Conservation (phyloP, 2,113 vertebrate species). For the Puma concolor region DNA sequence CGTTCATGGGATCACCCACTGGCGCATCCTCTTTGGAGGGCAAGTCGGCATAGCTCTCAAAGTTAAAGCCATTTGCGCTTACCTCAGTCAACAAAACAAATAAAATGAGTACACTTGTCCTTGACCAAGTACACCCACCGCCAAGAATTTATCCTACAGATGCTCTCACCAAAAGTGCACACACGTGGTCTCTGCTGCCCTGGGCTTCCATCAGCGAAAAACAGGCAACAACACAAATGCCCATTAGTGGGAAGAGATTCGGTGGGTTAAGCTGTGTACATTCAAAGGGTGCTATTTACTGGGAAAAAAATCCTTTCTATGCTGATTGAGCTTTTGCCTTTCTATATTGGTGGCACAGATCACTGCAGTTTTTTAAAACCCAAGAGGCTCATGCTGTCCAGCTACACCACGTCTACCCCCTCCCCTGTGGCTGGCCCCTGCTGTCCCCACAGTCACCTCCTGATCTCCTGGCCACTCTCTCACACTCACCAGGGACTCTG, state of each 20-base stretch:
- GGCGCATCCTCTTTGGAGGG: neutral
- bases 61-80: neutral
- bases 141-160: neutral
- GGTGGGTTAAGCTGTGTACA: neutral
- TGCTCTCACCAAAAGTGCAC: neutral
- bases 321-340: slow-evolving; percentile 9
- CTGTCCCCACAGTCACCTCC: neutral
- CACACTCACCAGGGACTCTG: neutral
- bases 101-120: neutral
- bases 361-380: neutral
- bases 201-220: neutral
- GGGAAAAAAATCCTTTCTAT: neutral
- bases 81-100: neutral
- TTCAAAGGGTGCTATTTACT: neutral
- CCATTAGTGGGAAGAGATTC: neutral
- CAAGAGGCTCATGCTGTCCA: neutral
- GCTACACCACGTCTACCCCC: neutral
- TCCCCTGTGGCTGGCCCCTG: neutral
- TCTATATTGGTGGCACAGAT: neutral
- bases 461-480: neutral
- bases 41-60: neutral
- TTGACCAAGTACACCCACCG: neutral
- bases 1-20: neutral
- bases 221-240: neutral
- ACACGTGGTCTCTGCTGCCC: neutral